Percentiles rank a stretch among this genome's conserved stretches.
These are phyloP conservation scores for Mus spicilegus DNA, from an alignment of 2,113 vertebrate species.

Conservation along the genomic window DNA sequence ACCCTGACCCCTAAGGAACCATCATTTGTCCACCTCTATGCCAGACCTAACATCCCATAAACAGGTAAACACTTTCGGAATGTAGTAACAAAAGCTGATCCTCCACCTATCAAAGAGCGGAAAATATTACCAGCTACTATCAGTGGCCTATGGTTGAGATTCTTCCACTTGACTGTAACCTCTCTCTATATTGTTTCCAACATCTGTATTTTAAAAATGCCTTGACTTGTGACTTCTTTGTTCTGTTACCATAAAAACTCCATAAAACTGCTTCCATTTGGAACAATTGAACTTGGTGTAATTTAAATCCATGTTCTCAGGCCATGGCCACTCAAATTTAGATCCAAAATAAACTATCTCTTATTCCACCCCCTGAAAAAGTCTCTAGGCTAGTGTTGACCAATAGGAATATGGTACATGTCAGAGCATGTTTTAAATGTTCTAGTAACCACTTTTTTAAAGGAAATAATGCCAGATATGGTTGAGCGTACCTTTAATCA, in stretches of 20 bases:
- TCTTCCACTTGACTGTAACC: not conserved
- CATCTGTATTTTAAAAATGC: not conserved
- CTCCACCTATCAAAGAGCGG: too few relatives aligned
- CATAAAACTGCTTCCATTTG: not conserved
- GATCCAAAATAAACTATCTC: not conserved
- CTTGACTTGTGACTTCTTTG: not conserved
- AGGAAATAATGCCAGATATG: not conserved
- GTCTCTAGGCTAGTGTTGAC: not conserved
- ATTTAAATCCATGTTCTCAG: not conserved
- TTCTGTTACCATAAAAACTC: not conserved
- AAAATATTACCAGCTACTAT: not conserved
- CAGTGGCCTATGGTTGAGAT: not conserved
- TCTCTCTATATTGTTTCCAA: not conserved
- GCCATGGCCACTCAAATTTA: not conserved
- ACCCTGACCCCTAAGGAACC: not conserved
- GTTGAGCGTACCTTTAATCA: not conserved
- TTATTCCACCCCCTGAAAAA: not conserved
- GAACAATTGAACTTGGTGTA: not conserved
- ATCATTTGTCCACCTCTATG: not conserved
- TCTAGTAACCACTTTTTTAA: not conserved
- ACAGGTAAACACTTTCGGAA: not conserved
- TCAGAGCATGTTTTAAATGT: constrained; percentile 15
- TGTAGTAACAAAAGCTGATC: not conserved
- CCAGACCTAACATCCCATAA: not conserved
- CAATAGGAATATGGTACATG: constrained; percentile 18